Percentiles rank a stretch among this genome's conserved stretches.
Evolutionary conservation across 2,797 vertebrate species (phyloP).

Genomic region (Perodicticus potto): DNA sequence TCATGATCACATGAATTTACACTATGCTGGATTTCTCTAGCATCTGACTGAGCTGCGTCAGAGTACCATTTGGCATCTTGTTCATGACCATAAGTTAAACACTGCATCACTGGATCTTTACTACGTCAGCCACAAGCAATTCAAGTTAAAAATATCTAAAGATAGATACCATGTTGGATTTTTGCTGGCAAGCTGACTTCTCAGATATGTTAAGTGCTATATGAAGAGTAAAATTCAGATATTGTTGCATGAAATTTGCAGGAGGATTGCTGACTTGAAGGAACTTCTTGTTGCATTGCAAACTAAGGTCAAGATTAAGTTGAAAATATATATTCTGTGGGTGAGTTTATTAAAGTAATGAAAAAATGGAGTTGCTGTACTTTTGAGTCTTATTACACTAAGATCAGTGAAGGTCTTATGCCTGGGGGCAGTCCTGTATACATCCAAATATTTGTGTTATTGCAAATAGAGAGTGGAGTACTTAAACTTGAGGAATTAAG

Average conservation of each 20-base stretch:
- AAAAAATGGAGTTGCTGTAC: background rate
- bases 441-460: background rate
- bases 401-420: conserved; percentile 53
- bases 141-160: background rate
- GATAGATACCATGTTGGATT: background rate
- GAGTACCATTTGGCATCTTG: background rate
- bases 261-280: conserved; percentile 4
- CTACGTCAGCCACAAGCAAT: background rate
- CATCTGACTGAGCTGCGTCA: background rate
- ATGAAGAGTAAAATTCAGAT: conserved; percentile 49
- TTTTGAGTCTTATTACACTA: background rate
- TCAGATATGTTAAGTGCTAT: background rate
- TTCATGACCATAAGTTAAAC: background rate
- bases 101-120: background rate
- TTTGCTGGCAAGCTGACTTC: background rate
- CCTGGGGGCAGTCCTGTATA: background rate
- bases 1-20: background rate
- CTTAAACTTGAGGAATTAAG: conserved; percentile 63
- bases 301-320: background rate
- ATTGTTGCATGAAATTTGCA: background rate
- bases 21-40: background rate
- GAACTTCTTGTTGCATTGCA: background rate
- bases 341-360: background rate
- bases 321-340: background rate
- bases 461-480: conserved; percentile 32